Base-by-base conservation (phyloP, 2,797 vertebrate genomes). In the Cheirogaleus major region DNA sequence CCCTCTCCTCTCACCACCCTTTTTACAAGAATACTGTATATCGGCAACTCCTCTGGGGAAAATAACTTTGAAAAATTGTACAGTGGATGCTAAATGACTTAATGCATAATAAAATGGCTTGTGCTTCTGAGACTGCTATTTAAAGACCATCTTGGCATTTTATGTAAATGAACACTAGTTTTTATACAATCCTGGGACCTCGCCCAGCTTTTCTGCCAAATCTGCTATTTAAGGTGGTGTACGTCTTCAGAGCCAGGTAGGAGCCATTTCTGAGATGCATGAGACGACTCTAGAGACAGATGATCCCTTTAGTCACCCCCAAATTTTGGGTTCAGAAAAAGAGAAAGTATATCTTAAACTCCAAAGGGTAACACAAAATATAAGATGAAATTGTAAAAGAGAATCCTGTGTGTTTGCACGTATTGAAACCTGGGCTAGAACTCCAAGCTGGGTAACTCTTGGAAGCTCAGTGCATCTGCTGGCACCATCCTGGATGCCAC, bases 41-140 rank as follows among this genome's bases (percentile, higher is more conserved):
- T 98, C 98, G 97, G 97, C 95, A 97, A 96, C 48, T 95, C 91
- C 98, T 97, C 98, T 81, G 87, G 98, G 98, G 95, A 98, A 98
- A 98, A 98, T 73, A 98, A 97, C 97, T 97, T 97, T 2, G 1
- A 95, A 87, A 97, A 98, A 97, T 96, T 98, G 97, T 91, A 89
- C 45, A 96, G 98, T 93, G 95, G 97, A 98, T 97, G 98, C 97
- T 98, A 98, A 98, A 98, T 98, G 98, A 98, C 98, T 98, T 99
- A 98, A 99, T 98, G 98, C 98, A 98, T 98, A 98, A 98, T 97
- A 98, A 98, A 99, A 98, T 97, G 98, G 95, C 92, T 98, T 97
- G 96, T 0, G 79, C 98, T 98, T 98, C 97, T 98, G 98, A 97
- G 98, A 98, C 97, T 98, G 98, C 98, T 98, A 98, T 98, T 98